Percentiles rank a stretch among this genome's conserved stretches.
Evolutionary conservation across 2,888 invertebrate genomes (phyloP).

Genomic region (Torymus texanus): DNA sequence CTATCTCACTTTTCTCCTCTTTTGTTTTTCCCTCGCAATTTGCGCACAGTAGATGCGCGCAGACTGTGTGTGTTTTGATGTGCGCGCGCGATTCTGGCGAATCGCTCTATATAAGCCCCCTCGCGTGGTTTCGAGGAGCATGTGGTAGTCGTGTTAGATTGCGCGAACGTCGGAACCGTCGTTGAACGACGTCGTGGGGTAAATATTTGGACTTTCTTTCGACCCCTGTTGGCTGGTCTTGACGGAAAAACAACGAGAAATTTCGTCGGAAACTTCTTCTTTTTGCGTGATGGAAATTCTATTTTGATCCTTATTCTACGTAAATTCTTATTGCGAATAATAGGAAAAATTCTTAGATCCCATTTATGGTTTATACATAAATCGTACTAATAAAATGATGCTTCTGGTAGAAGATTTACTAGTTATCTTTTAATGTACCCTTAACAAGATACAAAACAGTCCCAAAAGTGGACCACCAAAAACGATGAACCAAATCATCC

Average conservation of each 20-base stretch:
- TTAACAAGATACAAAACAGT: too few relatives aligned
- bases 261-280: neutral
- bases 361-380: too few relatives aligned
- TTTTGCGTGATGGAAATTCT: too few relatives aligned
- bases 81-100: slow-evolving; percentile 25
- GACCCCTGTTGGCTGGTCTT: neutral
- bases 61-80: slow-evolving; percentile 22
- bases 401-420: too few relatives aligned
- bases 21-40: slow-evolving; percentile 29
- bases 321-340: too few relatives aligned
- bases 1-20: neutral
- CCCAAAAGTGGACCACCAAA: too few relatives aligned
- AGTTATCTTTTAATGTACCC: too few relatives aligned
- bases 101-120: slow-evolving; percentile 45
- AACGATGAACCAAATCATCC: too few relatives aligned
- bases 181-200: slow-evolving; percentile 23
- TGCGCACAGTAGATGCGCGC: slow-evolving; percentile 12
- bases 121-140: neutral
- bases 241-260: slow-evolving; percentile 20
- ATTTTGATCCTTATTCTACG: too few relatives aligned
- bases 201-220: slow-evolving; percentile 52
- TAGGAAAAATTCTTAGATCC: too few relatives aligned
- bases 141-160: slow-evolving; percentile 49
- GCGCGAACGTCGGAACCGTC: slow-evolving; percentile 15
- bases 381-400: too few relatives aligned